Conservation (phyloP, 2,888 invertebrate species). For the Electrophaes corylata region DNA sequence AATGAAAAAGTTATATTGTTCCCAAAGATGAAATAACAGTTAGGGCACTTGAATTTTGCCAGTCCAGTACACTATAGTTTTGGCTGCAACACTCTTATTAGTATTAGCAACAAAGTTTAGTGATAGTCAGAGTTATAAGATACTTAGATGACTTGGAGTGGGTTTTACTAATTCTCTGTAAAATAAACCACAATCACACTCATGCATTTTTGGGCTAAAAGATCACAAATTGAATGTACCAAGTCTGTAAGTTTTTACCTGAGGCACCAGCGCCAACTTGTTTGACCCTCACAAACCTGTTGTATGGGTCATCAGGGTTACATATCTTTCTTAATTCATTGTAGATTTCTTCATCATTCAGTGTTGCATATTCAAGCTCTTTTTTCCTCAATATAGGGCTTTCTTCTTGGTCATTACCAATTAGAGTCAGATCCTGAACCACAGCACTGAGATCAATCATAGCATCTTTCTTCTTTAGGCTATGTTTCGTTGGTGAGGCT, state of each 20-base stretch:
- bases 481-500: slow-evolving; percentile 71
- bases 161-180: too few relatives aligned
- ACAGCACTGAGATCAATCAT: slow-evolving; percentile 65
- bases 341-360: slow-evolving; percentile 90
- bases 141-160: too few relatives aligned
- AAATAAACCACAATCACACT: too few relatives aligned
- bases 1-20: too few relatives aligned
- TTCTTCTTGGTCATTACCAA: slow-evolving; percentile 77
- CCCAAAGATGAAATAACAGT: too few relatives aligned
- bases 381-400: slow-evolving; percentile 86
- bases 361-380: slow-evolving; percentile 78
- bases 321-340: slow-evolving; percentile 91
- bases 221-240: too few relatives aligned
- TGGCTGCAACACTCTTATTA: too few relatives aligned
- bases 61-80: too few relatives aligned
- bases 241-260: slow-evolving; percentile 60
- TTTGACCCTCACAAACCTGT: slow-evolving; percentile 91
- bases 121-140: too few relatives aligned
- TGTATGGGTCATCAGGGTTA: slow-evolving; percentile 91
- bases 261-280: slow-evolving; percentile 97
- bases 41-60: too few relatives aligned
- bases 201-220: too few relatives aligned
- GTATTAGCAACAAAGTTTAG: too few relatives aligned
- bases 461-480: slow-evolving; percentile 71
- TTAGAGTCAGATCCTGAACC: slow-evolving; percentile 72